Base-by-base conservation (phyloP, 2,113 vertebrate genomes). In the Alethe castanea region DNA sequence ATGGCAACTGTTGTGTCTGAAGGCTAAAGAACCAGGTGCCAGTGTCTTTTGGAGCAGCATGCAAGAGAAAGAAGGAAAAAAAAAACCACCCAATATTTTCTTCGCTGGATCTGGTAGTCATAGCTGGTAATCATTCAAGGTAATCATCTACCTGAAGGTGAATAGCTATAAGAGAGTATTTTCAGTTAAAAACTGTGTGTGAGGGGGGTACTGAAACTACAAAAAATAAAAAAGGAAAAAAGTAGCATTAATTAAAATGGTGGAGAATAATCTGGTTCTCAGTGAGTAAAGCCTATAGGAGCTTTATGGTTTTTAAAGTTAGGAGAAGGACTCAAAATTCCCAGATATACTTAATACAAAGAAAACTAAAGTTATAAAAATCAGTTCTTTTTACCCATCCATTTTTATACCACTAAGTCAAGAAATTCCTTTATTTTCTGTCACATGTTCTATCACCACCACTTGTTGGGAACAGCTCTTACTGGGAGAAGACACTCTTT, bases 1-100 rank as follows among this genome's bases (percentile, higher is more conserved):
- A 96, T 97, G 94, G 94, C 86, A 98, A 97, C 97, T 97, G 91
- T 89, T 95, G 83, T 88, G 83, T 95, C 94, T 95, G 94, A 95
- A 97, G 96, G 67, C 88, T 93, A 56, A 90, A 92, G 90, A 84
- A 93, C 66, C 77, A 94, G 48, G 91, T 94, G 77, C 91, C 89
- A 88, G 61, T 92, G 87, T 87, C 87, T 94, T 96, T 80, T 95
- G 93, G 95, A 93, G 45, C 16, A 47, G 78, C 44, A 89, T n/a
- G 72, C 71, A 73, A 66, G 72, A 96, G 82, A 96, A 94, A 94
- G 81, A 87, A 93, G 59, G 61, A 77, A 81, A 88, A 74, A 88
- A 88, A 60, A 25, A 0, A 4, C 11, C n/a, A 25, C 80, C 64
- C 81, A 89, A 19, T 90, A 96, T 97, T 94, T 97, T 94, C 57